Conservation (phyloP, 2,797 vertebrate genomes). For the Poliocrania exsul region DNA sequence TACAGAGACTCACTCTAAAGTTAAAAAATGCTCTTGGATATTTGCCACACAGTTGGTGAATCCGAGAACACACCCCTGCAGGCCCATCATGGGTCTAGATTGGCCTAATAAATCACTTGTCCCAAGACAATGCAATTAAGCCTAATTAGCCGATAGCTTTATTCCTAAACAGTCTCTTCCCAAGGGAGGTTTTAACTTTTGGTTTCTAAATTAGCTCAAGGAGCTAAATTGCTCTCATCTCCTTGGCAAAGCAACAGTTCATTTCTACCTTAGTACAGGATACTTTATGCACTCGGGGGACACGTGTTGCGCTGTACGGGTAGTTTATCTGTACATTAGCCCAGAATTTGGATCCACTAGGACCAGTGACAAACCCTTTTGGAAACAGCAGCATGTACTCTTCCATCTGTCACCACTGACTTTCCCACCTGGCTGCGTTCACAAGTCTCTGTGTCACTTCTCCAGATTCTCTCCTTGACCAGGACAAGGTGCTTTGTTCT, state of each 20-base stretch:
- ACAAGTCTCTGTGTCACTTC: accelerated
- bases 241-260: constrained; percentile 48
- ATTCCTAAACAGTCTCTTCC: constrained; percentile 70
- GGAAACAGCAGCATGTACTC: not conserved
- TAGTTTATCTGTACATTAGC: not conserved
- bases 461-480: not conserved
- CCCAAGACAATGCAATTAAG: constrained; percentile 75
- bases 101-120: constrained; percentile 74
- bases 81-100: constrained; percentile 64
- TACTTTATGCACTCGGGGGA: not conserved
- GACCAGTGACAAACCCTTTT: not conserved
- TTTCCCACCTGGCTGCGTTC: not conserved
- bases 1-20: constrained; percentile 19
- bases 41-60: constrained; percentile 57
- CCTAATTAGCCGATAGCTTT: constrained; percentile 71
- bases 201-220: constrained; percentile 69
- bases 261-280: not conserved
- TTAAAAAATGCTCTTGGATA: constrained; percentile 61
- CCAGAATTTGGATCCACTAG: not conserved
- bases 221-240: constrained; percentile 66
- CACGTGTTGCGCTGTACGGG: accelerated
- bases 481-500: not conserved
- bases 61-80: constrained; percentile 46
- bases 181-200: constrained; percentile 72
- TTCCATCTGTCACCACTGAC: not conserved